phyloP scores from a whole-genome alignment of 2,797 vertebrate species.

The Hydrocynus forskahlii region DNA sequence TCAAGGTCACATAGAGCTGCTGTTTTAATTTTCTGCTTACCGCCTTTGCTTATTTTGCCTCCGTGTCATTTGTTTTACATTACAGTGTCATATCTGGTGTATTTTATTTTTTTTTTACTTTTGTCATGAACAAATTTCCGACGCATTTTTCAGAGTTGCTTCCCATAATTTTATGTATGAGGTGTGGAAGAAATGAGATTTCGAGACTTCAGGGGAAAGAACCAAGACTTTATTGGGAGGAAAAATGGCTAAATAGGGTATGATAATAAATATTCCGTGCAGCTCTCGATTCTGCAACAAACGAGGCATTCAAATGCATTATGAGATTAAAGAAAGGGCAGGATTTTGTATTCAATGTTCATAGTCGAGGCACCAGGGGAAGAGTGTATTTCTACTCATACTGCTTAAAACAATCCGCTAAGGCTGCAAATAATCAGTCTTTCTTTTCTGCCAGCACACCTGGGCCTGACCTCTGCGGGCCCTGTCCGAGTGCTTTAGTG shows the following conservation, averaged over 20 bases:
- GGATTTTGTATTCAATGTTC: conserved; percentile 3
- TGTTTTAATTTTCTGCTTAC: not conserved
- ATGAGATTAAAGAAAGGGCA: conserved; percentile 10
- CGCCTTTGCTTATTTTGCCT: not conserved
- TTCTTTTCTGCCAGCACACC: not conserved
- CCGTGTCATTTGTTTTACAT: conserved; percentile 6
- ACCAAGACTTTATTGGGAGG: not conserved
- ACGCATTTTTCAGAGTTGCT: not conserved
- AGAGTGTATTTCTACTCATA: not conserved
- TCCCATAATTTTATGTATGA: conserved; percentile 30
- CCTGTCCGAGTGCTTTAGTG: not conserved
- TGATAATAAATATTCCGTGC: conserved; percentile 15
- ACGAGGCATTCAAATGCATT: conserved; percentile 21
- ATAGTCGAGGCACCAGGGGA: not conserved
- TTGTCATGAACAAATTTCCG: not conserved
- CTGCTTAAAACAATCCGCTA: not conserved
- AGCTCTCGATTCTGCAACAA: conserved; percentile 11
- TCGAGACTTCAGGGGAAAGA: conserved; percentile 10
- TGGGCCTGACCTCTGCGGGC: not conserved
- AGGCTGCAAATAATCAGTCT: not conserved
- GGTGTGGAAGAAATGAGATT: conserved; percentile 8
- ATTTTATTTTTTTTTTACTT: not conserved
- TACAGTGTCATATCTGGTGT: not conserved
- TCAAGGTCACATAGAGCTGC: conserved; percentile 16
- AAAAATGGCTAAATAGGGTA: conserved; percentile 10